Evolutionary conservation across 2,797 vertebrate species (phyloP).

Genomic region (Atherinosoma microstoma): DNA sequence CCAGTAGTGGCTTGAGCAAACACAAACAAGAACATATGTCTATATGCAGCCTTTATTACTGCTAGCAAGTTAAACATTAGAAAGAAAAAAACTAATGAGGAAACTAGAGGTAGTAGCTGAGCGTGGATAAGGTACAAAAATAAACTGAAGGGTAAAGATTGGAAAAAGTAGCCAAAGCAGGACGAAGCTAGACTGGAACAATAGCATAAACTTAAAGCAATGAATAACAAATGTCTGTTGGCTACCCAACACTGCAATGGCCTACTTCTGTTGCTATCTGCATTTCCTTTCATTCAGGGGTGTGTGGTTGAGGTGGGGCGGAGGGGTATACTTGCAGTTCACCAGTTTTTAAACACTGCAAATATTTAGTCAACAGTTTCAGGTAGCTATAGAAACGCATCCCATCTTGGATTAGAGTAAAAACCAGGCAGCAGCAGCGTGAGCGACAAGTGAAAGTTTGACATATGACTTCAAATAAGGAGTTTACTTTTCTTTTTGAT

Average conservation of each 20-base stretch:
- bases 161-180: background rate
- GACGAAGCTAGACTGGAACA: background rate
- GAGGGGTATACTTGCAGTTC: slow-evolving; percentile 20
- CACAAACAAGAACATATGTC: slow-evolving; percentile 15
- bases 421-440: slow-evolving; percentile 6
- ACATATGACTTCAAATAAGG: background rate
- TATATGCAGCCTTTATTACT: slow-evolving; percentile 29
- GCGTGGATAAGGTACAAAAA: background rate
- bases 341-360: slow-evolving; percentile 63
- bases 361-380: slow-evolving; percentile 76
- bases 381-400: slow-evolving; percentile 73
- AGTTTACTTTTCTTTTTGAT: no score
- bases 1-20: slow-evolving; percentile 4
- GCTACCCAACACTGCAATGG: background rate
- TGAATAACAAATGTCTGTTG: background rate
- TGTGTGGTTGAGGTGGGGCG: background rate
- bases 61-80: slow-evolving; percentile 74
- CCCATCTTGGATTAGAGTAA: slow-evolving; percentile 37
- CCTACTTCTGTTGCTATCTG: slow-evolving; percentile 24
- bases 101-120: slow-evolving; percentile 12
- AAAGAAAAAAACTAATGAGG: slow-evolving; percentile 36
- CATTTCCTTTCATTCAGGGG: slow-evolving; percentile 32
- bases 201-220: background rate
- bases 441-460: background rate
- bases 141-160: slow-evolving; percentile 1